Base-by-base conservation (phyloP, 2,113 vertebrate genomes). In the Antidorcas marsupialis region DNA sequence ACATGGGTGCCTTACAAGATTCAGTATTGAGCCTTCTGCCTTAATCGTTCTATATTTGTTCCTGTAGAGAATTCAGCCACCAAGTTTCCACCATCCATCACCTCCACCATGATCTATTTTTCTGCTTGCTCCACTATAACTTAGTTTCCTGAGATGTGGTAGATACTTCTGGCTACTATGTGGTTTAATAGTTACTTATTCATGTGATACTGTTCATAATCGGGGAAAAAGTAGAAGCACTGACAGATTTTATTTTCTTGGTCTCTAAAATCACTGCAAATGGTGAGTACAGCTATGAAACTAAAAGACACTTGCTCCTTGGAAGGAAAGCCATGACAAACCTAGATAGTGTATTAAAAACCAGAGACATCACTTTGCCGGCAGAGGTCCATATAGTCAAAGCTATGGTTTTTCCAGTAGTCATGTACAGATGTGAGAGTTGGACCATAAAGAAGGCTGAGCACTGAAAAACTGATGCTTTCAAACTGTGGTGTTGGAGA, bases 31-130 rank as follows among this genome's bases (percentile, higher is more conserved):
- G 25, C 7, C 5, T 62, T 62, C 3, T 57, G 43, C 52, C 30
- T 39, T 50, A 25, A 62, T 28, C 57, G 9, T 36, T 76, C 5
- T 36, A 3, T 15, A 19, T 59, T 27, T 39, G 27, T 60, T 39
- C 9, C 53, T 60, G 53, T 47, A 60, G 52, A 76, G 39, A 67
- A 52, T n/a, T 10, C 21, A 19, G 45, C 86, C 45, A 27, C 33
- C 57, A 45, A 53, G 53, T 19, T 76, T 60, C n/a, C 15, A 36
- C 23, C 5, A 7, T 27, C 12, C 0, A 0, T 43, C 23, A 15
- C 1, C 6, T 57, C 21, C 15, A n/a, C 6, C 15, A 1, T 2
- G 1, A 28, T 30, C 5, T 30, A 14, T 33, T 33, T 55, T 45
- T 50, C 17, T 50, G 57, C 39, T 67, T 1, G 59, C 59, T 59